Evolutionary conservation across 2,888 invertebrate genomes (phyloP).

Genomic region (Phymatocera aterrima): DNA sequence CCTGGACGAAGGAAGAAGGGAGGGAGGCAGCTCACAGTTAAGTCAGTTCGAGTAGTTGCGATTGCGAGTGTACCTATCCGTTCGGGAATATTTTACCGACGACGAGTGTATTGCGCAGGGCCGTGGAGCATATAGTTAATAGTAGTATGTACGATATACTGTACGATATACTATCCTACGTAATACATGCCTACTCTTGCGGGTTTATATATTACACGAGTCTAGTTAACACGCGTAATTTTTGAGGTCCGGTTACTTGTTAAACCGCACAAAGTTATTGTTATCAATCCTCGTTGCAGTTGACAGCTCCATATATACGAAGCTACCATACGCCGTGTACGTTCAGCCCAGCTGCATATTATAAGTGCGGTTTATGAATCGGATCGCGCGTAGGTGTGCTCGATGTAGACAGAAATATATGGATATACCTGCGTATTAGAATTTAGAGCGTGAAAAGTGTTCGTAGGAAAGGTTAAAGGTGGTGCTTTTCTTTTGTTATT

Average conservation of each 20-base stretch:
- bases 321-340: too few relatives aligned
- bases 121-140: neutral
- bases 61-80: neutral
- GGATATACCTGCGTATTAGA: too few relatives aligned
- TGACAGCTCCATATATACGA: constrained; percentile 9
- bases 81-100: too few relatives aligned
- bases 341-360: too few relatives aligned
- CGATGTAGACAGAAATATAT: too few relatives aligned
- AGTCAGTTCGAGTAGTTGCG: constrained; percentile 19
- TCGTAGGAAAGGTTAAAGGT: too few relatives aligned
- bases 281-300: constrained; percentile 30
- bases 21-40: too few relatives aligned
- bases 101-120: neutral
- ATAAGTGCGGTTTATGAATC: too few relatives aligned
- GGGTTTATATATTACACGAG: neutral
- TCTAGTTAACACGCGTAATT: constrained; percentile 38
- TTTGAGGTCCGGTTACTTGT: constrained; percentile 40
- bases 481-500: too few relatives aligned
- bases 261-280: constrained; percentile 40
- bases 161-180: neutral
- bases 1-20: too few relatives aligned
- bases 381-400: too few relatives aligned
- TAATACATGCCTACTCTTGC: neutral
- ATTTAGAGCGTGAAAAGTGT: too few relatives aligned
- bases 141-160: neutral